Percentiles rank a stretch among this genome's conserved stretches.
phyloP scores from a whole-genome alignment of 1,140 invertebrate genomes.

The Brachionus rubens region DNA sequence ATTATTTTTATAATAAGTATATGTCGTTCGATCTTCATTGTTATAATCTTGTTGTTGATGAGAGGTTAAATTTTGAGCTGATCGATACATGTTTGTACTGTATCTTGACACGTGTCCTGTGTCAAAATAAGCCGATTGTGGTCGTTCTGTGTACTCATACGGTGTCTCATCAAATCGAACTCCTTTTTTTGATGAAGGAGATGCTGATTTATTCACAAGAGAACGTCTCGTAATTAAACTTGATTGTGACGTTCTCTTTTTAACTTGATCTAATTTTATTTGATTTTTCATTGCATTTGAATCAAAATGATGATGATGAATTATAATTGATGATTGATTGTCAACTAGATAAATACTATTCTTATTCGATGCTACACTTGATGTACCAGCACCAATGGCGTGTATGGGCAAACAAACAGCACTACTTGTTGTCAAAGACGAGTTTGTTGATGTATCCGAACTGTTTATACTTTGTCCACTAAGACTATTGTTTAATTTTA shows the following conservation, averaged over 20 bases:
- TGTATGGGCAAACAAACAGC: constrained; percentile 2
- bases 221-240: background rate
- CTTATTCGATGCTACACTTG: constrained; percentile 7
- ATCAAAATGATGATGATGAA: constrained; percentile 45
- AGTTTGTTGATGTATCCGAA: background rate
- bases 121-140: background rate
- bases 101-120: background rate
- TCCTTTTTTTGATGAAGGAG: background rate
- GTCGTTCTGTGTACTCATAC: background rate
- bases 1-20: background rate
- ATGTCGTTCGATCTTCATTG: background rate
- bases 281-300: background rate
- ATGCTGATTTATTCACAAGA: background rate
- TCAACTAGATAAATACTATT: constrained; percentile 40
- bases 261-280: background rate
- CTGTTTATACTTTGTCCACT: background rate
- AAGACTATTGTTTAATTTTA: background rate
- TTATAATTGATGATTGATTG: constrained; percentile 33
- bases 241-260: background rate
- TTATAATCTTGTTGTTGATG: background rate
- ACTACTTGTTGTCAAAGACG: background rate
- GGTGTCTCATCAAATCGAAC: background rate
- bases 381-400: background rate
- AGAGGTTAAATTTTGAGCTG: background rate
- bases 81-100: background rate